Percentiles rank a stretch among this genome's conserved stretches.
phyloP scores from a whole-genome alignment of 2,888 invertebrate species.

The Eristalinus sepulchralis region DNA sequence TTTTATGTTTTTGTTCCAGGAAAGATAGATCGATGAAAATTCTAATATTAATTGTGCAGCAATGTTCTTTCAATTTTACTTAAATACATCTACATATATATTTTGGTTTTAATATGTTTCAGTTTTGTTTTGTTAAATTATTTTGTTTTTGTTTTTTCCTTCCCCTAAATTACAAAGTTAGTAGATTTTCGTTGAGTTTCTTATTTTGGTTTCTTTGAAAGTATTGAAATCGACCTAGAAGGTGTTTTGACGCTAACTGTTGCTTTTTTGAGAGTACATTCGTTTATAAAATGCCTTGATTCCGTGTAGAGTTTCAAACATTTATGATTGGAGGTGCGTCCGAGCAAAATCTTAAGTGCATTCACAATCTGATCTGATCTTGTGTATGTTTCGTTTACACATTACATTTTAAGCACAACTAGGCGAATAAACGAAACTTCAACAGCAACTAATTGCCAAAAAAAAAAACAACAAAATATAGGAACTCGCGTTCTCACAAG shows the following conservation, averaged over 20 bases:
- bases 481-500: constrained; percentile 60
- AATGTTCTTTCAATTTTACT: constrained; percentile 76
- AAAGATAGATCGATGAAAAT: constrained; percentile 92
- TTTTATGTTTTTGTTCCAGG: constrained; percentile 87
- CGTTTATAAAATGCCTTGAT: not conserved
- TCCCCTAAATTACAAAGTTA: constrained; percentile 56
- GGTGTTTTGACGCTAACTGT: not conserved
- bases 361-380: constrained; percentile 14
- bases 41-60: constrained; percentile 83
- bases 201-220: not conserved
- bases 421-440: constrained; percentile 19
- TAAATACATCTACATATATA: constrained; percentile 65
- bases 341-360: constrained; percentile 41
- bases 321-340: constrained; percentile 37
- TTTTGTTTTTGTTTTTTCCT: constrained; percentile 15
- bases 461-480: constrained; percentile 3
- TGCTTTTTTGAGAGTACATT: not conserved
- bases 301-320: not conserved
- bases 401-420: constrained; percentile 16
- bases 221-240: not conserved
- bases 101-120: constrained; percentile 7
- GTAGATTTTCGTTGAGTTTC: constrained; percentile 11
- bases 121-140: constrained; percentile 25
- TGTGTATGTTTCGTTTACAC: constrained; percentile 46
- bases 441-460: constrained; percentile 32